These are phyloP conservation scores for Mycalesis mineus DNA, from an alignment of 2,888 invertebrate genomes.

Conservation along the genomic window DNA sequence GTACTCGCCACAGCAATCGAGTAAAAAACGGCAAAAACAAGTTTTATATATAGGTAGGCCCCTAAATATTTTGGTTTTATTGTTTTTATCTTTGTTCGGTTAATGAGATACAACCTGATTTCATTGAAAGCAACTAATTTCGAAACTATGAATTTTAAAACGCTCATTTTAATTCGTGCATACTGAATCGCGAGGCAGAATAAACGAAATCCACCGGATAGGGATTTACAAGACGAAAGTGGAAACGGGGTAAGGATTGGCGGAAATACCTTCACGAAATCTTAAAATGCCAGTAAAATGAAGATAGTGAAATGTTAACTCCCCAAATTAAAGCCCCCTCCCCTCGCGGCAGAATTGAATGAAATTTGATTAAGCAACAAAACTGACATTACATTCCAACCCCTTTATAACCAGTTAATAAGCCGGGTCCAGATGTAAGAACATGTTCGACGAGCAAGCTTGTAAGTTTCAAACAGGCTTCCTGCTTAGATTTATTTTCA, in stretches of 20 bases:
- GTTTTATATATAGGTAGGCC: no score
- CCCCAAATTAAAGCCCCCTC: slow-evolving; percentile 60
- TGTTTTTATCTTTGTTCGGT: no score
- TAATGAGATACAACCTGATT: no score
- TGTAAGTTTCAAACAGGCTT: no score
- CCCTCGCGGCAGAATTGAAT: slow-evolving; percentile 49
- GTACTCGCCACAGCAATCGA: no score
- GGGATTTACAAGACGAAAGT: slow-evolving; percentile 20
- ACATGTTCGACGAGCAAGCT: neutral
- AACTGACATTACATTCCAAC: slow-evolving; percentile 57
- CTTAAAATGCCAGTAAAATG: slow-evolving; percentile 56
- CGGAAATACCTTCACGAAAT: slow-evolving; percentile 39
- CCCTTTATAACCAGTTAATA: slow-evolving; percentile 29
- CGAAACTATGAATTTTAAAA: slow-evolving; percentile 11
- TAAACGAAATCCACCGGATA: slow-evolving; percentile 16
- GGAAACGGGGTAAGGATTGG: slow-evolving; percentile 30
- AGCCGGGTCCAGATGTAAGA: neutral
- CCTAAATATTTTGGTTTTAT: no score
- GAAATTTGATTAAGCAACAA: slow-evolving; percentile 72
- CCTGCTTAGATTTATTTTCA: no score
- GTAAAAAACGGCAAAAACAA: no score
- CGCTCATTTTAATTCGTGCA: slow-evolving; percentile 8
- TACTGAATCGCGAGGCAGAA: slow-evolving; percentile 15
- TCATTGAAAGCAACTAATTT: neutral
- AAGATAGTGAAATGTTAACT: slow-evolving; percentile 69